Base-by-base conservation (phyloP, 2,888 invertebrate genomes). In the Orthosia cruda region DNA sequence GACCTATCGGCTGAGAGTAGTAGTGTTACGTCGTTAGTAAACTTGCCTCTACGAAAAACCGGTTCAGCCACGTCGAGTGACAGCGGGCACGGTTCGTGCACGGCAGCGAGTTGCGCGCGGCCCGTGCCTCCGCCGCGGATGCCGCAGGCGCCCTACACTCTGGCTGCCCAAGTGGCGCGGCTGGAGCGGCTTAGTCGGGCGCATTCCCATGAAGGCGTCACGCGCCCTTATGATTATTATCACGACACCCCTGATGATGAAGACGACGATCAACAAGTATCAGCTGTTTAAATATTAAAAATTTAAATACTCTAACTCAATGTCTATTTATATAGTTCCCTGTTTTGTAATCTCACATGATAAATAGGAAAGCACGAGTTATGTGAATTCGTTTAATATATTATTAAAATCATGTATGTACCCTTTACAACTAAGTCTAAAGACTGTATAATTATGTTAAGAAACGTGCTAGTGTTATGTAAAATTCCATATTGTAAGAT, bases 1-100 rank as follows among this genome's bases (percentile, higher is more conserved):
- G 99, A 99, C 94, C 97, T 99, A 75, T 99, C 99, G 72, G 98
- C 99, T 50, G 99, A 99, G 96, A 99, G 99, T 95, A 99, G 99
- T 94, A 99, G 99, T 93, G 99, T 99, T 82, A 99, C 99, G 71
- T 99, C 99, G 79, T 97, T 99, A 89, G 98, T 98, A 92, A 99
- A 99, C 97, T 97, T 99, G 95, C 98, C 99, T 81, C 96, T 99
- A 88, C 97, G 99, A 87, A 99, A 99, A 97, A 98, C 98, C 65
- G 98, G 98, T 94, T 99, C 99, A 89, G 98, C 98, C 91, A 99
- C 99, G 89, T 99, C 99, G 90, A 99, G 98, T 95, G 99, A 98
- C 97, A 98, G 98, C 92, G 98, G 98, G 91, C 98, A 98, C 96
- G 98, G 98, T 90, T 98, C 98, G 74, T 98, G 98, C 92, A 97